Base-by-base conservation (phyloP, 92 coral and sea anemone species). In the Phenganax subtilis region DNA sequence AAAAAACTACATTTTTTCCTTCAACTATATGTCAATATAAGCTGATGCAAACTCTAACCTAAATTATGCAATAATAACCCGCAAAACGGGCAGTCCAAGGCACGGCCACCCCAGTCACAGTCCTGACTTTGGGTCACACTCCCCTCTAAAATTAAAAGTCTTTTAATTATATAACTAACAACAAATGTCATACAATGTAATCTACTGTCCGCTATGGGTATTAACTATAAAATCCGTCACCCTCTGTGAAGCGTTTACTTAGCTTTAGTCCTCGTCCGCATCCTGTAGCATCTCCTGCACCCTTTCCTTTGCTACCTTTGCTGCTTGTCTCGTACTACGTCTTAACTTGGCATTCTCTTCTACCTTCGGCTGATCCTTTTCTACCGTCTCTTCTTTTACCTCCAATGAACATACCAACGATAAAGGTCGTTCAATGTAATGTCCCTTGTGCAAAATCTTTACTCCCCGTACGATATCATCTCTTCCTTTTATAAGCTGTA, bases 391-490 rank as follows among this genome's bases (percentile, higher is more conserved):
- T 77, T 30, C 6, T 64, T 57, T 77, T 79, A 77, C n/a, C 25
- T 67, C 73, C 12, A 67, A 31, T 2, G 73, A 67, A 67, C 73
- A 67, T 10, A 67, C 73, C 30, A 67, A 31, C 12, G 73, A 31
- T 27, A 67, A 67, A 20, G 51, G 73, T 27, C 73, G 12, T 31
- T 67, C 27, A 15, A 67, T 67, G 6, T 10, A 2, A 31, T 67
- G 73, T 31, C 73, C 73, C 30, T 3, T 67, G 3, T 12, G 12
- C 55, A 75, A 55, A 29, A 77, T 51, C 60, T 67, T 67, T 9
- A 84, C 87, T 62, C 87, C 87, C 57, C 85, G 47, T 25, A 85
- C 80, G n/a, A 85, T 75, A 14, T 56, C 87, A 47, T 88, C 89
- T 60, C 79, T 86, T 16, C 89, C 92, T 52, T 53, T 77, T 54